Evolutionary conservation across 2,797 vertebrate species (phyloP), one percentile per base, ranked within the genome.

Genomic region (Gymnothorax reevesii): DNA sequence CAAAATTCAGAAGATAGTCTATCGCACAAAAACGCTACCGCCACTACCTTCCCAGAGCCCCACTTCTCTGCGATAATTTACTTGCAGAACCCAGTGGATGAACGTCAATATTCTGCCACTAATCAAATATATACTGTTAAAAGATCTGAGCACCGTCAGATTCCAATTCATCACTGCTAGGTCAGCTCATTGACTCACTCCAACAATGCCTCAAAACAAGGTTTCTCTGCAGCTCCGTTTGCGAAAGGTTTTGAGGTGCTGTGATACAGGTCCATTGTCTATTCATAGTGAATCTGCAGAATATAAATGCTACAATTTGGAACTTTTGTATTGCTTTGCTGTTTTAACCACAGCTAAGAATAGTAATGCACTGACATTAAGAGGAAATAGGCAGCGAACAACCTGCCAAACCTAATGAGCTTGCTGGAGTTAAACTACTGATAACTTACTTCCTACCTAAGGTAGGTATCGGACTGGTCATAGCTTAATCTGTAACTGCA

Each of bases 71-170:
- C 33, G 33, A 66, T 90, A 90, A 90, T 90, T 89, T 89, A 90
- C 83, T 84, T 86, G 84, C 89, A 86, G 89, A 87, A 91, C 85
- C 71, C 83, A 89, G 87, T 91, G 90, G 91, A 88, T 57, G 75
- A 82, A 85, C 86, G 64, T 91, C 86, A 88, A 88, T 92, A 91
- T 91, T 88, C 86, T 89, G 91, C 89, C 87, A 89, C 88, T 91
- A 77, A 79, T 91, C 69, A 87, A 88, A 93, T 92, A 94, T 93
- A 94, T 89, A 90, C 92, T 90, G 33, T 42, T 42, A 1, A 42
- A 42, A 42, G 93, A 94, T 94, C 86, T 85, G 92, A 94, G 91
- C 92, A 90, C 89, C 92, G 93, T 91, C 91, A 91, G 89, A 89
- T 91, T 88, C 83, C 84, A 88, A 92, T 87, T 92, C 90, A 91